These are phyloP conservation scores for Thera britannica DNA, from an alignment of 2,888 invertebrate species.

Conservation along the genomic window DNA sequence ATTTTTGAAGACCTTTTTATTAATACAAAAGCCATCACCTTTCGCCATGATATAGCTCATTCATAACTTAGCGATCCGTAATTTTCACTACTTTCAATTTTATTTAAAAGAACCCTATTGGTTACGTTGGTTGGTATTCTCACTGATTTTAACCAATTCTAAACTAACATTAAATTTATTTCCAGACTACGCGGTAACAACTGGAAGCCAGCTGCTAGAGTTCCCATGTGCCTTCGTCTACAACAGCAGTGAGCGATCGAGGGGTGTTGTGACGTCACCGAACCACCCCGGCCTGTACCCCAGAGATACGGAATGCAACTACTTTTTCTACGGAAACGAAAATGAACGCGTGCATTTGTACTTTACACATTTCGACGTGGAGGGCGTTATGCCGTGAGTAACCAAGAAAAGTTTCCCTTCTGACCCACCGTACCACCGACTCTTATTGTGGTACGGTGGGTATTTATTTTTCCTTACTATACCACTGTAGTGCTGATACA, in stretches of 20 bases:
- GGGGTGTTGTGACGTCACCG: conserved; percentile 93
- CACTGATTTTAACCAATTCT: too few species aligned
- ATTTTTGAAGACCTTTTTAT: too few species aligned
- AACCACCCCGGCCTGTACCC: conserved; percentile 96
- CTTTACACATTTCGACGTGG: conserved; percentile 96
- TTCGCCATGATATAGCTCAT: too few species aligned
- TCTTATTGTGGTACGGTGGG: too few species aligned
- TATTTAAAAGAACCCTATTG: too few species aligned
- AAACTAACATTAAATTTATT: conserved; percentile 21
- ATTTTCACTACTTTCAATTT: too few species aligned
- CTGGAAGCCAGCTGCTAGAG: conserved; percentile 90
- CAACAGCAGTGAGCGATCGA: conserved; percentile 91
- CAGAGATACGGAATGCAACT: conserved; percentile 95
- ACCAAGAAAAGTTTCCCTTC: background rate
- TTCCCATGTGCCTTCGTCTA: conserved; percentile 95
- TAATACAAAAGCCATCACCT: too few species aligned
- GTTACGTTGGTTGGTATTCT: too few species aligned
- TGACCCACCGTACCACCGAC: too few species aligned
- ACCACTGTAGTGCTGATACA: too few species aligned
- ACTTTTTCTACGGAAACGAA: conserved; percentile 92
- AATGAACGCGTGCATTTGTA: conserved; percentile 92
- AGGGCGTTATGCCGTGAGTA: conserved; percentile 96
- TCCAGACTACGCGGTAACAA: conserved; percentile 94
- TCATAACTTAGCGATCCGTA: too few species aligned
- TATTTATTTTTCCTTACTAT: too few species aligned